A percentile compares a stretch with the other conserved stretches of the same genome.
Conservation (phyloP, 2,888 invertebrate species). For the Ecliptopera silaceata region DNA sequence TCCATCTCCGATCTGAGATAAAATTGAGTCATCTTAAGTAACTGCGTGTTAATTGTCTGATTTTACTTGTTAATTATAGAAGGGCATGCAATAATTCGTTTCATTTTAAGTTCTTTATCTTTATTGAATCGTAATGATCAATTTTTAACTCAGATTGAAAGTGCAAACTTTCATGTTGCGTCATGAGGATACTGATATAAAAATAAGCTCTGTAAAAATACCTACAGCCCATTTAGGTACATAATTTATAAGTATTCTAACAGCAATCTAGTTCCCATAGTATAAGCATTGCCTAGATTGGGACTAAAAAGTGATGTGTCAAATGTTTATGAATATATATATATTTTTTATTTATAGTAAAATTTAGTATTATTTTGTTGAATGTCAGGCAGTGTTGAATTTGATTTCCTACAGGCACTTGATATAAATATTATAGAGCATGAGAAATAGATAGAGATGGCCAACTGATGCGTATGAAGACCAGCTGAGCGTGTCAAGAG, state of each 20-base stretch:
- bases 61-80: not conserved
- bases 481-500: constrained; percentile 33
- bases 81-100: not conserved
- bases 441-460: constrained; percentile 23
- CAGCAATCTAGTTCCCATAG: too few relatives aligned
- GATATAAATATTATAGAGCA: constrained; percentile 7
- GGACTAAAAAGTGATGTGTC: too few relatives aligned
- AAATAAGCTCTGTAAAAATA: too few relatives aligned
- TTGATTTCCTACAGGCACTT: not conserved
- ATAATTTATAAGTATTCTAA: too few relatives aligned
- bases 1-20: constrained; percentile 24
- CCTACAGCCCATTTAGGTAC: too few relatives aligned
- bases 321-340: too few relatives aligned
- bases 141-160: not conserved
- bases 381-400: not conserved
- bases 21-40: constrained; percentile 10
- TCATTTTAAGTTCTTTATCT: not conserved
- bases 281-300: too few relatives aligned
- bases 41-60: constrained; percentile 15
- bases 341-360: not conserved
- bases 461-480: constrained; percentile 28
- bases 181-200: not conserved
- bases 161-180: not conserved
- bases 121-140: not conserved
- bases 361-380: not conserved